These are phyloP conservation scores for Eupelmus urozonus DNA, from an alignment of 2,888 invertebrate genomes.

Conservation along the genomic window DNA sequence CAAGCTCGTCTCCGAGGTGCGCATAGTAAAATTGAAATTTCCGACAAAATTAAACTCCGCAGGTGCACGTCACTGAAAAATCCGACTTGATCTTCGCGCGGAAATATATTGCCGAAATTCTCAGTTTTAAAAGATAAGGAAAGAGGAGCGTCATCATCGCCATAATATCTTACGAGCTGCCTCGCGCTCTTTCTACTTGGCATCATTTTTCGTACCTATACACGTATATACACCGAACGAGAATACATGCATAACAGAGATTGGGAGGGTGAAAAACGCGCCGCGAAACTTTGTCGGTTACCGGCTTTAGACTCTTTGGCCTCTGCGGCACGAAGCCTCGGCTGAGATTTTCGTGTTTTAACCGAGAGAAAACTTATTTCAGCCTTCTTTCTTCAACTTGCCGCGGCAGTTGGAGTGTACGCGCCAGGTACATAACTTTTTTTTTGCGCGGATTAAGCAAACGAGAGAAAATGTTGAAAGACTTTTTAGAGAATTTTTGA, in stretches of 20 bases:
- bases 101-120: slow-evolving; percentile 34
- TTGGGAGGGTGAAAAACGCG: slow-evolving; percentile 10
- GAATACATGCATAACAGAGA: slow-evolving; percentile 17
- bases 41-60: slow-evolving; percentile 37
- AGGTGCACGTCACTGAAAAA: slow-evolving; percentile 29
- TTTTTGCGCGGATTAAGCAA: too few species aligned
- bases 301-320: not conserved
- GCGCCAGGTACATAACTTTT: not conserved
- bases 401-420: not conserved
- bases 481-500: too few species aligned
- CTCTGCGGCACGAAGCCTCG: not conserved
- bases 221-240: too few species aligned
- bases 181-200: too few species aligned
- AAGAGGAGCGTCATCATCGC: not conserved
- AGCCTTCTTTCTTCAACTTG: not conserved
- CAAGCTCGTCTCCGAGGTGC: not conserved
- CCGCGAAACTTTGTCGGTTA: slow-evolving; percentile 34
- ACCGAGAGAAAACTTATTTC: slow-evolving; percentile 28
- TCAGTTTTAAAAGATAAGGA: too few species aligned
- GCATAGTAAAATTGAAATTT: slow-evolving; percentile 40
- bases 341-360: slow-evolving; percentile 12
- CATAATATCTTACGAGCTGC: not conserved
- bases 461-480: too few species aligned
- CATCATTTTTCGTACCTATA: too few species aligned
- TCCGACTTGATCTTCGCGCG: slow-evolving; percentile 27